A percentile compares a stretch with the other conserved stretches of the same genome.
phyloP scores from a whole-genome alignment of 2,888 invertebrate species.

The Sclerodermus sp. region DNA sequence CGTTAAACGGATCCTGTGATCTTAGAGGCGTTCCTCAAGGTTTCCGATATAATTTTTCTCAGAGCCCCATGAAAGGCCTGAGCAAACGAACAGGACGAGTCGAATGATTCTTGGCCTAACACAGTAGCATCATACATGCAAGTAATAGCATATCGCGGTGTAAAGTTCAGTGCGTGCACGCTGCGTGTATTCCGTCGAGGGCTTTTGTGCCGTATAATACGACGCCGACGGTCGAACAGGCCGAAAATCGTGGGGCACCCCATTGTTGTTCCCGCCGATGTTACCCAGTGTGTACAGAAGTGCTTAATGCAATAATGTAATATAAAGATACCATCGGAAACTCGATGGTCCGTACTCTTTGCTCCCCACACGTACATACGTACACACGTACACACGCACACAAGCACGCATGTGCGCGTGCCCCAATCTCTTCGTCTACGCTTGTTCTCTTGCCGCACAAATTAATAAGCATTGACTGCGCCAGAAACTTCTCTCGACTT shows the following conservation, averaged over 20 bases:
- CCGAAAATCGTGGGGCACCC: slow-evolving; percentile 13
- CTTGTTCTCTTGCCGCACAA: slow-evolving; percentile 23
- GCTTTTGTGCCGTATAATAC: slow-evolving; percentile 35
- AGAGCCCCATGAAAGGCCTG: too few relatives aligned
- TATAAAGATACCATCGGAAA: slow-evolving; percentile 52
- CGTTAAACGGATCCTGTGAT: too few relatives aligned
- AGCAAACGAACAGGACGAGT: too few relatives aligned
- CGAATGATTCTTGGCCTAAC: too few relatives aligned
- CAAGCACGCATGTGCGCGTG: background rate
- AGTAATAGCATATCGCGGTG: too few relatives aligned
- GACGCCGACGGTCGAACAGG: slow-evolving; percentile 20
- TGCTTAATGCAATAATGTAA: slow-evolving; percentile 55
- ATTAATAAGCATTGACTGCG: slow-evolving; percentile 31
- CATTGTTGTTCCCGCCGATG: slow-evolving; percentile 39
- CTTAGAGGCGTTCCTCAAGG: too few relatives aligned
- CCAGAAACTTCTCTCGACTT: too few relatives aligned
- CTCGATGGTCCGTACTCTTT: slow-evolving; percentile 34
- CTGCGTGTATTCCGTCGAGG: slow-evolving; percentile 35
- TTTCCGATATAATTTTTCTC: too few relatives aligned
- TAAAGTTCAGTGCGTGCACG: slow-evolving; percentile 7
- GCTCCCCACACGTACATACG: slow-evolving; percentile 13
- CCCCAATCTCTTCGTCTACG: too few relatives aligned
- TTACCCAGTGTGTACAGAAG: slow-evolving; percentile 48
- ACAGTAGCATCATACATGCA: too few relatives aligned
- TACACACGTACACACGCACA: slow-evolving; percentile 2